Percentiles rank a stretch among this genome's conserved stretches.
phyloP scores from a whole-genome alignment of 2,888 invertebrate genomes.

The Trilocha varians region DNA sequence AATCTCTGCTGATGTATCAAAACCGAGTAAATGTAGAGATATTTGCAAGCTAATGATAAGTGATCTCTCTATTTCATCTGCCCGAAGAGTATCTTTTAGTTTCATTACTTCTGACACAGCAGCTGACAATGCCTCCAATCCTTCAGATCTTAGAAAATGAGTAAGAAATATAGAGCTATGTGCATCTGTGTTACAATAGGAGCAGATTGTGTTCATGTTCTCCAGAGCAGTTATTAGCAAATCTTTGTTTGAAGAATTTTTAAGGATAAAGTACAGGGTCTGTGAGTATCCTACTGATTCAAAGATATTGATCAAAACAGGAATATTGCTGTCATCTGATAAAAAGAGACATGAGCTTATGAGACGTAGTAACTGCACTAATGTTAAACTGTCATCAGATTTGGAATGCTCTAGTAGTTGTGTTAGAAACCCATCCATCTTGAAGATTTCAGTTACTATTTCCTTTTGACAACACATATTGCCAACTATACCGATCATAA shows the following conservation, averaged over 20 bases:
- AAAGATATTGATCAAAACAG: conserved; percentile 62
- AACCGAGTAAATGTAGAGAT: conserved; percentile 43
- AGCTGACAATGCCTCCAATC: conserved; percentile 36
- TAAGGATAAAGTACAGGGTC: conserved; percentile 79
- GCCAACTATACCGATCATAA: conserved; percentile 86
- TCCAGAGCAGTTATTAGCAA: conserved; percentile 74
- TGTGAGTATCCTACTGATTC: conserved; percentile 64
- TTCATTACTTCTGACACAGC: conserved; percentile 45
- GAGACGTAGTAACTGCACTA: conserved; percentile 82
- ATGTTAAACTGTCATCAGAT: conserved; percentile 79
- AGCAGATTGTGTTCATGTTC: conserved; percentile 71
- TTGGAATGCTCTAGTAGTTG: conserved; percentile 71
- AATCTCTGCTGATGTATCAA: conserved; percentile 44
- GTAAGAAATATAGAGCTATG: conserved; percentile 39
- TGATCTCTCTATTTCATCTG: conserved; percentile 48
- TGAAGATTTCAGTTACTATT: conserved; percentile 71
- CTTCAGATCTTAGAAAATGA: conserved; percentile 44
- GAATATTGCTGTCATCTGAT: conserved; percentile 49
- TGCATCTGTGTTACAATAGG: conserved; percentile 46
- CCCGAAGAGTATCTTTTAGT: conserved; percentile 34
- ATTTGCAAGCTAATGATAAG: conserved; percentile 50
- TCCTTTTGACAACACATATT: conserved; percentile 84
- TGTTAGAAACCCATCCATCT: conserved; percentile 71
- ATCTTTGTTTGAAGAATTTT: conserved; percentile 79
- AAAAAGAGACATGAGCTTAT: conserved; percentile 71